Evolutionary conservation across 2,888 invertebrate species (phyloP).

Genomic region (Lasioglossum oenotherae): DNA sequence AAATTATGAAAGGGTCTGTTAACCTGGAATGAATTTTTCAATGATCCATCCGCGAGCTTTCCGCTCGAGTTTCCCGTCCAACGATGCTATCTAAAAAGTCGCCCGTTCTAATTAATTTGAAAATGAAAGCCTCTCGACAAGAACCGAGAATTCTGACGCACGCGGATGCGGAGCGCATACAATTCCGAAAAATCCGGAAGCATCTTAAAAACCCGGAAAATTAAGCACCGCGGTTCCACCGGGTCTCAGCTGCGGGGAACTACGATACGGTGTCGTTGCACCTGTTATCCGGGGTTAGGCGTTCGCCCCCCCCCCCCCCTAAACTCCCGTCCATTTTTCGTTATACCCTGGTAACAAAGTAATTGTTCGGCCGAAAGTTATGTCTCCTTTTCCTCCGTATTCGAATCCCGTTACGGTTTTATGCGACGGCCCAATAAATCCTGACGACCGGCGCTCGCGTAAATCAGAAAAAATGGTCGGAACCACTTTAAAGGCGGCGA

Average conservation of each 20-base stretch:
- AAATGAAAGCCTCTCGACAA: neutral
- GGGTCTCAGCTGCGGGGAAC: neutral
- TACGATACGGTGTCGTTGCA: neutral
- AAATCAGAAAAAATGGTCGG: constrained; percentile 53
- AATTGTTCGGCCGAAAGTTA: constrained; percentile 24
- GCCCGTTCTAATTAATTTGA: neutral
- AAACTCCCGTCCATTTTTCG: neutral
- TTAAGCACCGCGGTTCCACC: neutral
- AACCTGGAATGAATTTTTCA: neutral
- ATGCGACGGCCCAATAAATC: constrained; percentile 42
- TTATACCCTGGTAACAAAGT: neutral
- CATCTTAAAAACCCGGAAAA: neutral
- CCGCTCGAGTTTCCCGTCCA: neutral
- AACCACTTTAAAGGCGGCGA: constrained; percentile 38
- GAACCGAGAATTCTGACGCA: neutral
- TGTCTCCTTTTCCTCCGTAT: constrained; percentile 23
- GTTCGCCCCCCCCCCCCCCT: neutral
- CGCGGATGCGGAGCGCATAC: neutral
- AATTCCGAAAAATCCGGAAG: neutral
- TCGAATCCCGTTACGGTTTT: constrained; percentile 38
- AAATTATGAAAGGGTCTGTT: neutral
- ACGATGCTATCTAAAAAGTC: neutral
- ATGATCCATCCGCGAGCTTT: neutral
- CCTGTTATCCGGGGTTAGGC: constrained; percentile 8
- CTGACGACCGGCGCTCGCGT: constrained; percentile 16